Evolutionary conservation across 2,797 vertebrate genomes (phyloP), one percentile per base, ranked within the genome.

Genomic region (Acestrorhynchus altus): DNA sequence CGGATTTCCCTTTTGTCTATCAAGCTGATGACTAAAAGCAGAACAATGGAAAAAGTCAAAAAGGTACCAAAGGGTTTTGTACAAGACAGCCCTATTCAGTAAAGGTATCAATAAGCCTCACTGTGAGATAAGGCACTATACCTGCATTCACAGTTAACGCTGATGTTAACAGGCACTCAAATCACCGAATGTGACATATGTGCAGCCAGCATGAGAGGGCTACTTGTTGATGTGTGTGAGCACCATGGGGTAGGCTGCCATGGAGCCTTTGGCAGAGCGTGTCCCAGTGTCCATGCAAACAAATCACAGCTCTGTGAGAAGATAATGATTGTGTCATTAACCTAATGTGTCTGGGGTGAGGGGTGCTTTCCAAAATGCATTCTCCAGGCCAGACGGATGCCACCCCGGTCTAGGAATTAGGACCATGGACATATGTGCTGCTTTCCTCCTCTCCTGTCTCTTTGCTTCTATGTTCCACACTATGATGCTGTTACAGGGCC

Each of bases 261-360:
- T 20, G 42, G 28, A 52, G 51, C n/a, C 12, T 44, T 51, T 51
- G 52, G 24, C 61, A 74, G 54, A 65, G 24, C 31, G 31, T 60
- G 9, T 35, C 49, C 22, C 39, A 0, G 16, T 77, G 47, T 80
- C 59, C 65, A 42, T 24, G 72, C 39, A 49, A 40, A 39, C 54
- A 77, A 66, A 71, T 15, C 16, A 59, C 60, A 52, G 72, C 65
- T 61, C 39, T 76, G 46, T 76, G 63, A 52, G 42, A 22, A 76
- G 26, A 80, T 61, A 51, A 73, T 78, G 54, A 74, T 42, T 39
- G n/a, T 54, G 46, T 67, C 69, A 83, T 83, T 79, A 81, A 46
- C 74, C 52, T 81, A 81, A 83, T 81, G 61, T 47, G 28, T 73
- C 52, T 49, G 18, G 49, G 60, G 64, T 67, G 68, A 81, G 51